Conservation (phyloP, 2,888 invertebrate genomes). For the Vanessa cardui region DNA sequence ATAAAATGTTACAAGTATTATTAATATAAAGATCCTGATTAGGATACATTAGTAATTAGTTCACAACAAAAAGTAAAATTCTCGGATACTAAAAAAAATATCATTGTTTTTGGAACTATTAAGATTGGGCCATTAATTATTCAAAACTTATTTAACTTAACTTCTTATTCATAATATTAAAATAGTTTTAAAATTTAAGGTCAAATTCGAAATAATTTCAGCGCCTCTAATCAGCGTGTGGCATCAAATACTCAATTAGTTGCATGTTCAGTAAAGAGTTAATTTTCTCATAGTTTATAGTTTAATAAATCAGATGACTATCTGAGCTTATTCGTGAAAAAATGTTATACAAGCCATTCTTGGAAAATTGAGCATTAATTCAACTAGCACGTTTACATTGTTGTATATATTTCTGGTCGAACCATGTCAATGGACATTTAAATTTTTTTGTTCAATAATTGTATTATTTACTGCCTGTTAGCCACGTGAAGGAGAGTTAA, state of each 20-base stretch:
- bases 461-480: conserved; percentile 8
- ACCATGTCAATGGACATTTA: conserved; percentile 6
- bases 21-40: too few species aligned
- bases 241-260: conserved; percentile 29
- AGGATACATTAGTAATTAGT: too few species aligned
- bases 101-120: too few species aligned
- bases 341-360: conserved; percentile 30
- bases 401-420: conserved; percentile 3
- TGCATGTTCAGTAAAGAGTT: conserved; percentile 32
- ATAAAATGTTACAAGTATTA: too few species aligned
- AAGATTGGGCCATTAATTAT: too few species aligned
- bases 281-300: conserved; percentile 37
- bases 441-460: conserved; percentile 4
- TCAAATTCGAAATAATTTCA: conserved; percentile 4
- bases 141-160: too few species aligned
- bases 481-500: not conserved
- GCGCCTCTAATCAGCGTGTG: conserved; percentile 10
- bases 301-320: conserved; percentile 32
- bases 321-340: conserved; percentile 35
- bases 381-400: not conserved
- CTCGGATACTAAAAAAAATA: too few species aligned
- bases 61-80: too few species aligned
- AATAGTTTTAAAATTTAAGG: not conserved
- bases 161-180: too few species aligned
- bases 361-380: conserved; percentile 17